Evolutionary conservation across 2,113 vertebrate species (phyloP).

Genomic region (Sisor rabdophorus): DNA sequence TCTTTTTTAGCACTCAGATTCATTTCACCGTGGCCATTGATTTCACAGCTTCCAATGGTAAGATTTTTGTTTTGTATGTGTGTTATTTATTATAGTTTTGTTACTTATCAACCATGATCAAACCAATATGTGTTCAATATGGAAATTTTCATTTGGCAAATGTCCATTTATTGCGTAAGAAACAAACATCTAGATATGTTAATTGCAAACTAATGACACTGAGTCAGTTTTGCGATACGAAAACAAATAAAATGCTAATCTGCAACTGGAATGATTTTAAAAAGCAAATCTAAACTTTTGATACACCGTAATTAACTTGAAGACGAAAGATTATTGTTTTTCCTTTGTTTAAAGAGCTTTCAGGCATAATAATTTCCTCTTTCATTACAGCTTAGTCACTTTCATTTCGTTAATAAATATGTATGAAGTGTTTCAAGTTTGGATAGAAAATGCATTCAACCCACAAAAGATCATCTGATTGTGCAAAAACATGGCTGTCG

Average conservation of each 20-base stretch:
- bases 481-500: not conserved
- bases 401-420: slow-evolving; percentile 4
- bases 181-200: not conserved
- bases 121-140: too few relatives aligned
- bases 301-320: not conserved
- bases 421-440: not conserved
- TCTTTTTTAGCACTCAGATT: slow-evolving; percentile 80
- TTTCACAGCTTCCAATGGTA: slow-evolving; percentile 95
- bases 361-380: not conserved
- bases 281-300: too few relatives aligned
- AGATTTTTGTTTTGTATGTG: slow-evolving; percentile 55
- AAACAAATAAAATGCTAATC: not conserved
- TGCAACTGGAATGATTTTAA: not conserved
- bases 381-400: not conserved
- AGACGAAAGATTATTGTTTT: not conserved
- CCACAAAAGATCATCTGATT: not conserved
- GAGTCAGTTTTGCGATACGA: not conserved
- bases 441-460: not conserved
- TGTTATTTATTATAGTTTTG: not conserved
- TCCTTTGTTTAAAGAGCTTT: not conserved
- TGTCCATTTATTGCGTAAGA: not conserved
- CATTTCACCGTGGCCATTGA: slow-evolving; percentile 97
- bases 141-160: not conserved
- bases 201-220: not conserved
- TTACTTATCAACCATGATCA: not conserved